Evolutionary conservation across 2,888 invertebrate species (phyloP), one percentile per base, ranked within the genome.

Genomic region (Drosophila kanekoi): DNA sequence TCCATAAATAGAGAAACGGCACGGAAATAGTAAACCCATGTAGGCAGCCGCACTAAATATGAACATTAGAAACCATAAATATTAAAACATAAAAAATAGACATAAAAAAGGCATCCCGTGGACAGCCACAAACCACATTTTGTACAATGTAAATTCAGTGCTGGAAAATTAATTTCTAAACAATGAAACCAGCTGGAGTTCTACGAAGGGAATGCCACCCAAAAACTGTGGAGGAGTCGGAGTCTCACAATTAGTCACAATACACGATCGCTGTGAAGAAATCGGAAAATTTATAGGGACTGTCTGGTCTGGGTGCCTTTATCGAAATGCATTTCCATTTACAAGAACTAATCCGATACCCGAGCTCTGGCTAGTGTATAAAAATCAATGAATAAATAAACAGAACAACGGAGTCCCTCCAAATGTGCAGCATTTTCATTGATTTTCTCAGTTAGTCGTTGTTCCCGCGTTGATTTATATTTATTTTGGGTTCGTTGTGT

Each of bases 331-430:
- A 85, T 85, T 85, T 81, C 75, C 87, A 82, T 85, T 82, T 75
- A 81, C 85, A 77, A 79, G 82, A 70, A 74, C 47, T 38, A 23
- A 33, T 20, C 11, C 59, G 56, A 51, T 51, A 53, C 28, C 28
- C 10, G 23, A 33, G 61, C 66, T 71, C 67, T 75, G 75, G 59
- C 49, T 64, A 80, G 83, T 78, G 78, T 80, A 85, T 78, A 72
- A 82, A 85, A 82, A 81, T 79, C 82, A 72, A 80, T 84, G 84
- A 84, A 82, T 76, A 87, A 82, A 87, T 85, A 87, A 85, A 87
- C 77, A 84, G 64, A 72, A 76, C 66, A 61, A 66, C 61, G 38
- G 59, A 58, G 48, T 48, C 40, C 18, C 20, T 43, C 38, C 16
- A 47, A 64, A 60, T 71, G 61, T 75, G 76, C 67, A 67, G 62